Percentiles rank a stretch among this genome's conserved stretches.
These are phyloP conservation scores for Cirrhinus molitorella DNA, from an alignment of 2,797 vertebrate species.

Conservation along the genomic window DNA sequence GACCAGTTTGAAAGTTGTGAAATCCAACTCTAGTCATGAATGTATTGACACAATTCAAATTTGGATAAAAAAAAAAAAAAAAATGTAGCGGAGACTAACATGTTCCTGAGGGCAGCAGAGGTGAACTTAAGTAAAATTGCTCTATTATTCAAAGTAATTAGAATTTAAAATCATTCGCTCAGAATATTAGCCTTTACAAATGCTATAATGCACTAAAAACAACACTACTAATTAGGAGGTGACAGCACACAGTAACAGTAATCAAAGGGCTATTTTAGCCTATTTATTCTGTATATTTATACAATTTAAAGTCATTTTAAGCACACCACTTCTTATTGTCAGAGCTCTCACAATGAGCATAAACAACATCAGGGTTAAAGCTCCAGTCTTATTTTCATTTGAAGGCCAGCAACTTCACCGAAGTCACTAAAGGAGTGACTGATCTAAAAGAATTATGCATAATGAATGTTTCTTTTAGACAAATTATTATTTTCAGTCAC, in stretches of 20 bases:
- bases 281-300: background rate
- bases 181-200: constrained; percentile 2
- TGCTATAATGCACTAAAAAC: background rate
- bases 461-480: background rate
- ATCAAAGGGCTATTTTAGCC: background rate
- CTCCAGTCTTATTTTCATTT: background rate
- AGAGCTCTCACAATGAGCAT: background rate
- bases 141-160: background rate
- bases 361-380: background rate
- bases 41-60: background rate
- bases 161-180: background rate
- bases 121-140: background rate
- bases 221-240: background rate
- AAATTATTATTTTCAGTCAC: constrained; percentile 8
- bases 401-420: background rate
- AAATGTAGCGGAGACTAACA: background rate
- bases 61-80: background rate
- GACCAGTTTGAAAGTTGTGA: background rate
- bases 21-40: background rate
- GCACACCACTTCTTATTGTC: background rate
- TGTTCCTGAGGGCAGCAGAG: background rate
- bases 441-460: background rate
- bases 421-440: background rate
- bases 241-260: background rate
- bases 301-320: background rate